Conservation (phyloP, 2,113 vertebrate genomes). For the Odobenus rosmarus region DNA sequence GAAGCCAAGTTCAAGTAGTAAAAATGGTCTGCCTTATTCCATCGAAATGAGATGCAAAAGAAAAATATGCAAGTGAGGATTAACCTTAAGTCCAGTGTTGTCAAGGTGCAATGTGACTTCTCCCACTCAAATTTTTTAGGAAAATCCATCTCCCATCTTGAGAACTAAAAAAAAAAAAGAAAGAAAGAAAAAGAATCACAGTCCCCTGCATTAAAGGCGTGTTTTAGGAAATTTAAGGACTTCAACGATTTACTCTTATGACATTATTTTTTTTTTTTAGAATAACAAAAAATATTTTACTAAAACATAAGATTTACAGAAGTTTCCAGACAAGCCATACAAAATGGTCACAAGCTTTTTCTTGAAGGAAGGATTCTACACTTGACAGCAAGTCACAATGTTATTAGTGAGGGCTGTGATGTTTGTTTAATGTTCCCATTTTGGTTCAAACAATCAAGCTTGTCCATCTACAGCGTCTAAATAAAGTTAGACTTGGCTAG, state of each 20-base stretch:
- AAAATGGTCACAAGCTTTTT: no score
- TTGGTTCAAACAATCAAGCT: no score
- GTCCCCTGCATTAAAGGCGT: not conserved
- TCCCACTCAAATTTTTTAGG: not conserved
- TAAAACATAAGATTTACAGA: no score
- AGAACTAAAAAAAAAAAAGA: not conserved
- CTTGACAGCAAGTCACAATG: no score
- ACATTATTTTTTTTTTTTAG: no score
- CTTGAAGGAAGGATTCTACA: no score
- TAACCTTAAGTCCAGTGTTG: not conserved
- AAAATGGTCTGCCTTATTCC: not conserved
- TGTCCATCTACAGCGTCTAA: no score
- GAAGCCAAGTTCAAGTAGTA: conserved; percentile 25
- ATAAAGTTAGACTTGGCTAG: no score
- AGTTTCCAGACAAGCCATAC: no score
- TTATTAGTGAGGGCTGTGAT: no score
- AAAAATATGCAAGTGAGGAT: not conserved
- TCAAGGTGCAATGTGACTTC: not conserved
- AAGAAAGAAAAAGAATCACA: not conserved
- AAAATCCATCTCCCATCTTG: not conserved
- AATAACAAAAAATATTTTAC: no score
- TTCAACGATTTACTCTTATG: not conserved
- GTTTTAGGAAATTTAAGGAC: not conserved
- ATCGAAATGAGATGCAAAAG: not conserved
- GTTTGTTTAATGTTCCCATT: no score